A percentile compares a stretch with the other conserved stretches of the same genome.
These are phyloP conservation scores for Vipera latastei DNA, from an alignment of 2,797 vertebrate species.

Conservation along the genomic window DNA sequence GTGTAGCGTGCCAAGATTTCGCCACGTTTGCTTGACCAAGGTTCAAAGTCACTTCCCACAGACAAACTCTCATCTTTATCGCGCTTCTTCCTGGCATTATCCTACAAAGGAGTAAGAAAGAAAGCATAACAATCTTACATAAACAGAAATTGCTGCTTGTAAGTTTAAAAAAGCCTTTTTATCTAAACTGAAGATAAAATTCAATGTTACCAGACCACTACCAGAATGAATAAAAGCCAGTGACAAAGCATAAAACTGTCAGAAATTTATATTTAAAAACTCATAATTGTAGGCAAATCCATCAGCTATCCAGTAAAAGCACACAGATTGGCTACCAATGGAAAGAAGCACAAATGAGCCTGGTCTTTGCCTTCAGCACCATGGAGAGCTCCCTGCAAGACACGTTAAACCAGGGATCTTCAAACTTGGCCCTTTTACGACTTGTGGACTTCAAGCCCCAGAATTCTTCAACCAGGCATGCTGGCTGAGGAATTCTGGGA, in stretches of 20 bases:
- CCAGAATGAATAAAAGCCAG: not conserved
- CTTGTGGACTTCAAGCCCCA: too few relatives aligned
- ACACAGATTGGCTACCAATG: not conserved
- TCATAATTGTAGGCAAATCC: not conserved
- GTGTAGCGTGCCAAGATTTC: conserved; percentile 94
- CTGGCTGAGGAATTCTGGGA: too few relatives aligned
- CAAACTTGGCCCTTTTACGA: too few relatives aligned
- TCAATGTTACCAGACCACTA: not conserved
- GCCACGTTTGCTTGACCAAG: conserved; percentile 86
- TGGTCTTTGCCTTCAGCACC: not conserved
- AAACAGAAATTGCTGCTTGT: not conserved
- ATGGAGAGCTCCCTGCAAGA: not conserved
- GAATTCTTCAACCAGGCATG: too few relatives aligned
- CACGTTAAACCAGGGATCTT: not conserved
- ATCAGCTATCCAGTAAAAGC: not conserved
- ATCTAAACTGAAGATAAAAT: not conserved
- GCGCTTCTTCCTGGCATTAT: conserved; percentile 77
- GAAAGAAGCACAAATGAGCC: not conserved
- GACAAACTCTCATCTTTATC: conserved; percentile 77
- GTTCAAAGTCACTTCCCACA: conserved; percentile 88
- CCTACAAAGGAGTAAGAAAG: conserved; percentile 68
- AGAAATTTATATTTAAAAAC: not conserved
- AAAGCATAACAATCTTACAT: not conserved
- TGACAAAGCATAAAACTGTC: not conserved
- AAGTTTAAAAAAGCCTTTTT: not conserved